Conservation (phyloP, 2,888 invertebrate species). For the Cephonodes hylas region DNA sequence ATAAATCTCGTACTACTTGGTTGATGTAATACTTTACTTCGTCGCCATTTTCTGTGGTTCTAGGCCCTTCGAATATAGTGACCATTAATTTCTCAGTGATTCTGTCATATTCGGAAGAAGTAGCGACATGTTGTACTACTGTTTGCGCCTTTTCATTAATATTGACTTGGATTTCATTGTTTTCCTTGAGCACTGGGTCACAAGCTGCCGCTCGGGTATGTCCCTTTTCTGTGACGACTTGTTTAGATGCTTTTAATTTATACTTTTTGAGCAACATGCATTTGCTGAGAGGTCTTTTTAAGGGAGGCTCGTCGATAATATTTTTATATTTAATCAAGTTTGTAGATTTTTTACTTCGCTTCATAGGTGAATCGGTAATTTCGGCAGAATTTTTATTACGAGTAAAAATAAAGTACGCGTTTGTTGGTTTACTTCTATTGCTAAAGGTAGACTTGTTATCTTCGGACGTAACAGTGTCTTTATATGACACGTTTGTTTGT, state of each 20-base stretch:
- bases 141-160: constrained; percentile 32
- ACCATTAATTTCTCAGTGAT: constrained; percentile 57
- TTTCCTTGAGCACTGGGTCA: constrained; percentile 27
- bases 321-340: constrained; percentile 67
- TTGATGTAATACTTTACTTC: constrained; percentile 46
- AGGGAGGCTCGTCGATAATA: constrained; percentile 47
- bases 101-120: constrained; percentile 44
- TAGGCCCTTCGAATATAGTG: constrained; percentile 44
- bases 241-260: constrained; percentile 29
- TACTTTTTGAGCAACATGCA: constrained; percentile 53
- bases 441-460: neutral
- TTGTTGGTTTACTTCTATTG: constrained; percentile 14
- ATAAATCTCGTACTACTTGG: constrained; percentile 56
- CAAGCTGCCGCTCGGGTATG: constrained; percentile 23
- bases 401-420: constrained; percentile 47
- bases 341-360: constrained; percentile 61
- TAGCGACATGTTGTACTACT: constrained; percentile 40
- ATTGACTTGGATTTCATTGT: constrained; percentile 37
- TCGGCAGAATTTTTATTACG: constrained; percentile 30
- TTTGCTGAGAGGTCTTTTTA: constrained; percentile 48
- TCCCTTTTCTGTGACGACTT: constrained; percentile 15
- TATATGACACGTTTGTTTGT: constrained; percentile 12
- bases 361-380: constrained; percentile 36
- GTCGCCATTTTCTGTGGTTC: constrained; percentile 19
- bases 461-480: neutral